These are phyloP conservation scores for Bradypus variegatus DNA, from an alignment of 2,797 vertebrate genomes.

Conservation along the genomic window DNA sequence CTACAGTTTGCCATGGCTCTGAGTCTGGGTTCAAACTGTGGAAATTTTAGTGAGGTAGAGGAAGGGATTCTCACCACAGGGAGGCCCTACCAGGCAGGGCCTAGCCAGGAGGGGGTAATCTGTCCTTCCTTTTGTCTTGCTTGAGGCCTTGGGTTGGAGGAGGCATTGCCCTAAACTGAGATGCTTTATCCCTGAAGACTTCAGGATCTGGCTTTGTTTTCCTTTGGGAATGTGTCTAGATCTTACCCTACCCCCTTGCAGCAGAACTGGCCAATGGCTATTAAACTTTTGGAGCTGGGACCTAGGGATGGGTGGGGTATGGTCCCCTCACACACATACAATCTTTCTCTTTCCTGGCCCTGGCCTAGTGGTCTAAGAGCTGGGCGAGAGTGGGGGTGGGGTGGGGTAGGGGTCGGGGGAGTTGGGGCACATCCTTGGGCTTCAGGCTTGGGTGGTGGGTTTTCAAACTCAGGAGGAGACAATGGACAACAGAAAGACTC, in stretches of 20 bases:
- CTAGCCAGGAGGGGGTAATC: not conserved
- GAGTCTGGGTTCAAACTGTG: not conserved
- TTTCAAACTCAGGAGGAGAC: not conserved
- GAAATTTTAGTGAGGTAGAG: conserved; percentile 5
- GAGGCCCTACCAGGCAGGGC: not conserved
- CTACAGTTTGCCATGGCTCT: not conserved
- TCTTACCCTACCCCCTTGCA: not conserved
- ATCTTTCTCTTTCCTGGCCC: not conserved
- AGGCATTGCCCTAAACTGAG: not conserved
- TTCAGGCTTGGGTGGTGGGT: too few relatives aligned
- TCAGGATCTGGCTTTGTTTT: not conserved
- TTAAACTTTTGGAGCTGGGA: not conserved
- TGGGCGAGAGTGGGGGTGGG: not conserved
- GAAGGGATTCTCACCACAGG: not conserved
- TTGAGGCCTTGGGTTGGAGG: not conserved
- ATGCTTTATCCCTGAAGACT: not conserved
- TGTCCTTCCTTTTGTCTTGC: conserved; percentile 23
- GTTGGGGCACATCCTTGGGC: not conserved
- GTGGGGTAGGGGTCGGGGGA: too few relatives aligned
- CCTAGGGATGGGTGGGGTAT: not conserved
- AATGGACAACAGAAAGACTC: not conserved
- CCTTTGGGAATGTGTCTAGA: not conserved
- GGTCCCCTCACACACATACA: too few relatives aligned
- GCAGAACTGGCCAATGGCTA: not conserved
- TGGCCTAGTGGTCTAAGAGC: not conserved